Evolutionary conservation across 2,797 vertebrate genomes (phyloP), one percentile per base, ranked within the genome.

Genomic region (Monodelphis domestica): DNA sequence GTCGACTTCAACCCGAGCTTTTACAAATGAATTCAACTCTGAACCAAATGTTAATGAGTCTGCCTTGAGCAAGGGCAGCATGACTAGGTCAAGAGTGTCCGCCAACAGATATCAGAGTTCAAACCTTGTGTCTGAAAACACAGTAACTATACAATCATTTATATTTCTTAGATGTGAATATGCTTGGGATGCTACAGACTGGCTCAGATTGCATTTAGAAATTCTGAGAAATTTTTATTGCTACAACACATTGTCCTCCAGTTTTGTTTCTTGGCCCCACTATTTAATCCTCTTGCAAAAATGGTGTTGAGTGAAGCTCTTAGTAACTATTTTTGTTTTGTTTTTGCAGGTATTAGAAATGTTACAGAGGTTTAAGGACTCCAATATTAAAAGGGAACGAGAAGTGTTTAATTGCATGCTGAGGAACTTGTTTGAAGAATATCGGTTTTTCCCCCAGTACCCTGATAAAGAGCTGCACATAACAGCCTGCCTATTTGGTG

Each of bases 361-460:
- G 99, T 98, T 99, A 88, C 99, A 99, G 96, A 99, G 99, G 97
- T 99, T 99, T 98, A 99, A 99, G 98, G 99, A 99, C 97, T 99
- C 99, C 52, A 99, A 98, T 97, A 99, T 99, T 96, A 99, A 99
- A 97, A 99, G 99, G 63, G 99, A 99, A 96, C 98, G 99, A 63
- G 99, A 99, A 97, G 99, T 99, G 96, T 99, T 99, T 98, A 99
- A 99, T 96, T 99, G 99, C 95, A 99, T 99, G 99, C 99, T 99
- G 97, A 99, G 99, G 92, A 99, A 99, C 98, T 98, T 99, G 97
- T 99, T 99, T 97, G 99, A 99, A 98, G 99, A 99, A 93, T 99
- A 99, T 94, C 98, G 99, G 2, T 99, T 99, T 98, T 99, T 99
- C 91, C 99, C 99, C 53, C 99, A 99, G 97, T 99, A 99, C 97